phyloP scores from a whole-genome alignment of 2,888 invertebrate genomes.

The Seira ritae region DNA sequence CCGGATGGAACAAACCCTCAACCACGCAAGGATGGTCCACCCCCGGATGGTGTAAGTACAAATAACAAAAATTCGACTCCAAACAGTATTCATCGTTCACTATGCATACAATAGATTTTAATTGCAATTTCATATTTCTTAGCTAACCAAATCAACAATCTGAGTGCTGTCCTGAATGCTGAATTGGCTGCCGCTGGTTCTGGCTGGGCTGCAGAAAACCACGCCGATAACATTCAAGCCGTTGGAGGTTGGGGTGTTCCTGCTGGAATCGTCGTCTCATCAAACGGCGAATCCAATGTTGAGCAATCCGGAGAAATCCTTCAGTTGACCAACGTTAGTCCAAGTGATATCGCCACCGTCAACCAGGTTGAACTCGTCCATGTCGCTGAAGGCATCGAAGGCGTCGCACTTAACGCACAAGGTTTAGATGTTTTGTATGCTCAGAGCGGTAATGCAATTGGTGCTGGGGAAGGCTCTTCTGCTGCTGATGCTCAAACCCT shows the following conservation, averaged over 20 bases:
- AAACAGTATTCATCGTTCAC: neutral
- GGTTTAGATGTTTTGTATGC: neutral
- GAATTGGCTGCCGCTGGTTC: slow-evolving; percentile 5
- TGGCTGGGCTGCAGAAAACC: slow-evolving; percentile 26
- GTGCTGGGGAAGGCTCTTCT: neutral
- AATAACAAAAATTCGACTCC: neutral
- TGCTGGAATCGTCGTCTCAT: neutral
- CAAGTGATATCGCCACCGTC: neutral
- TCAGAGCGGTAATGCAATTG: neutral
- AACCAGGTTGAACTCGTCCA: slow-evolving; percentile 1
- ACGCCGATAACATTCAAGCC: slow-evolving; percentile 21
- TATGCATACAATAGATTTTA: too few relatives aligned
- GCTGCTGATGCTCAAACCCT: slow-evolving; percentile 8
- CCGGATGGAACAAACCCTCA: slow-evolving; percentile 17
- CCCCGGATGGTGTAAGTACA: slow-evolving; percentile 19
- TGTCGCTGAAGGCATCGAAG: neutral
- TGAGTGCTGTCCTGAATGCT: neutral
- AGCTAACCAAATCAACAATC: neutral
- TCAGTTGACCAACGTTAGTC: slow-evolving; percentile 20
- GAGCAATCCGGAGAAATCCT: slow-evolving; percentile 10
- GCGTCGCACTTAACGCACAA: neutral
- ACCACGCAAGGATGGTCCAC: neutral
- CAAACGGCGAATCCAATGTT: slow-evolving; percentile 4
- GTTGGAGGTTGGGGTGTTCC: neutral
- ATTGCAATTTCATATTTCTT: too few relatives aligned